A percentile compares a stretch with the other conserved stretches of the same genome.
These are phyloP conservation scores for Cryptus viduatorius DNA, from an alignment of 2,888 invertebrate genomes.

Conservation along the genomic window DNA sequence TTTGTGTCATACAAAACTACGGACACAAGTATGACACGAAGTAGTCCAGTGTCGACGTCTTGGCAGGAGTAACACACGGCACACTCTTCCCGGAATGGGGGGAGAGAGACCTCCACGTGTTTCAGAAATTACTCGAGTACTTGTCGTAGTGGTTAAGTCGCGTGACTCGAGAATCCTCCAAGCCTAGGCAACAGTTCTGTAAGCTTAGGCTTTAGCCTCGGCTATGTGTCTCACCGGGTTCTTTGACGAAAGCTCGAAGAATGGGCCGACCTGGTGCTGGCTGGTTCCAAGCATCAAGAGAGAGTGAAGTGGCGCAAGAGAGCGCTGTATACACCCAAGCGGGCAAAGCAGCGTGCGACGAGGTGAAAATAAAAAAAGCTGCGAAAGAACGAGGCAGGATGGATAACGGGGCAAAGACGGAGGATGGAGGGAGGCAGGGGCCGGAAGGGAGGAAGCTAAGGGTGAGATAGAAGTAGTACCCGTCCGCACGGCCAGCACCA, in stretches of 20 bases:
- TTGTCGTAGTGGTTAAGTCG: constrained; percentile 61
- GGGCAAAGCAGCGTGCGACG: constrained; percentile 42
- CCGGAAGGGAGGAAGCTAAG: constrained; percentile 23
- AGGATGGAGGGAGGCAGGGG: not conserved
- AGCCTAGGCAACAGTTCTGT: constrained; percentile 21
- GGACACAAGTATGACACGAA: not conserved
- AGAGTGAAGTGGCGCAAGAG: constrained; percentile 48
- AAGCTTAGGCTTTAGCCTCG: constrained; percentile 15
- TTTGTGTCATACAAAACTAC: not conserved
- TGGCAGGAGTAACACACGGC: constrained; percentile 3
- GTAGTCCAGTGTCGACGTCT: constrained; percentile 24
- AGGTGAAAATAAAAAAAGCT: constrained; percentile 60
- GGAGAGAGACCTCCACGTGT: constrained; percentile 21
- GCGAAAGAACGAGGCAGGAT: constrained; percentile 37
- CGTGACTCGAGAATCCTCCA: constrained; percentile 62
- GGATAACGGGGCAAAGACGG: constrained; percentile 18
- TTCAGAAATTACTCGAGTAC: constrained; percentile 62
- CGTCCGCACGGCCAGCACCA: constrained; percentile 54
- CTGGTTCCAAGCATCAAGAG: constrained; percentile 41
- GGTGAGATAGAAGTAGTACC: constrained; percentile 39
- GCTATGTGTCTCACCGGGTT: constrained; percentile 18
- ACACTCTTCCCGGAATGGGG: not conserved
- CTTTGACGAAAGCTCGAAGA: constrained; percentile 53
- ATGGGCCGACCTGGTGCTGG: constrained; percentile 43
- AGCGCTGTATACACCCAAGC: constrained; percentile 29